Evolutionary conservation across 2,888 invertebrate genomes (phyloP).

Genomic region (Charanyca ferruginea): DNA sequence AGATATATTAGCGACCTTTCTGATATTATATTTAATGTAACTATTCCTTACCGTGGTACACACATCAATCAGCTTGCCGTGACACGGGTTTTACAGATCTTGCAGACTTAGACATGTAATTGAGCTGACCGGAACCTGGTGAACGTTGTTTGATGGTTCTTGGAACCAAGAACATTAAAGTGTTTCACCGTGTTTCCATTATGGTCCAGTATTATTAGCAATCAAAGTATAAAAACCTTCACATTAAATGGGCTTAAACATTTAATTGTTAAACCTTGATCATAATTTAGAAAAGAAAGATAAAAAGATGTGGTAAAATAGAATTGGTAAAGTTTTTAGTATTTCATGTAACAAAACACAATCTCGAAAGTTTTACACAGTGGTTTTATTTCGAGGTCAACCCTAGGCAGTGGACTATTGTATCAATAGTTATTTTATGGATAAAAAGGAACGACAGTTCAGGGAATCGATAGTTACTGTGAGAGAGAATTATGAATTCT

Average conservation of each 20-base stretch:
- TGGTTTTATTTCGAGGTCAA: not conserved
- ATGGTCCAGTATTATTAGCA: not conserved
- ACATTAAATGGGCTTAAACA: not conserved
- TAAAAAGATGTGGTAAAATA: not conserved
- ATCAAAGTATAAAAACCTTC: not conserved
- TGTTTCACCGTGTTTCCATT: slow-evolving; percentile 6
- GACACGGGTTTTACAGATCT: slow-evolving; percentile 39
- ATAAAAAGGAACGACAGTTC: not conserved
- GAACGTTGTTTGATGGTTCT: slow-evolving; percentile 33
- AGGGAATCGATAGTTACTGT: slow-evolving; percentile 1
- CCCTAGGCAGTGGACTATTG: not conserved
- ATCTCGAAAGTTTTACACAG: not conserved
- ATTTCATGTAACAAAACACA: not conserved
- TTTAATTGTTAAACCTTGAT: not conserved
- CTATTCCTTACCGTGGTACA: slow-evolving; percentile 24
- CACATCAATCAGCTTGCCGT: slow-evolving; percentile 50
- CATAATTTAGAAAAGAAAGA: not conserved
- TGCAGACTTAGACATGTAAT: slow-evolving; percentile 39
- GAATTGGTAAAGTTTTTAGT: not conserved
- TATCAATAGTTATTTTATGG: not conserved
- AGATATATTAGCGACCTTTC: not conserved
- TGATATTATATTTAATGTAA: slow-evolving; percentile 26
- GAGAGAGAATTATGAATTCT: slow-evolving; percentile 3
- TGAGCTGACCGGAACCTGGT: slow-evolving; percentile 1
- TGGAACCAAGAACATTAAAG: not conserved